Conservation (phyloP, 2,797 vertebrate genomes). For the Bryconaethiops microstoma region DNA sequence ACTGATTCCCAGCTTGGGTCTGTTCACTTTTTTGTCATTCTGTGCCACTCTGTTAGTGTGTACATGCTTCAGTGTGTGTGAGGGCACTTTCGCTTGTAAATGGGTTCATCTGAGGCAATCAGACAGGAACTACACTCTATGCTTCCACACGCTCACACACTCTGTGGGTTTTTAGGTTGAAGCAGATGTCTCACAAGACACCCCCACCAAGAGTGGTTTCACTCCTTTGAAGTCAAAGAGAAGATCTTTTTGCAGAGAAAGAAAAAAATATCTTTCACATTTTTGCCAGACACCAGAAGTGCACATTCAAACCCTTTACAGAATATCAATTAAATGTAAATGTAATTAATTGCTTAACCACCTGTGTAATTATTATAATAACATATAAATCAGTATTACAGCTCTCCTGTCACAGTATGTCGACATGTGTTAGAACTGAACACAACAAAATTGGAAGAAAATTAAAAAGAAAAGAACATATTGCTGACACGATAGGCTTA, state of each 20-base stretch:
- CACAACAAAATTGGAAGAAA: too few species aligned
- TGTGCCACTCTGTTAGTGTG: neutral
- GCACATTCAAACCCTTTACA: neutral
- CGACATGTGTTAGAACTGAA: too few species aligned
- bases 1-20: neutral
- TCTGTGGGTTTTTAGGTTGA: neutral
- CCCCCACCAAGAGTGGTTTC: neutral
- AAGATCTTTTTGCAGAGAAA: neutral
- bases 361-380: neutral
- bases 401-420: too few species aligned
- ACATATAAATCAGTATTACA: neutral
- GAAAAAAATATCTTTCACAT: neutral
- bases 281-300: neutral
- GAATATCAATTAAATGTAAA: neutral
- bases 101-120: slow-evolving; percentile 48
- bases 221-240: neutral
- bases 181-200: neutral
- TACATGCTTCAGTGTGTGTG: slow-evolving; percentile 36
- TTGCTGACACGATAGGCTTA: too few species aligned
- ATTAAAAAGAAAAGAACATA: too few species aligned
- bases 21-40: neutral
- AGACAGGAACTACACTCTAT: slow-evolving; percentile 25
- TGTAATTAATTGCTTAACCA: neutral
- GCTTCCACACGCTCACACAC: neutral
- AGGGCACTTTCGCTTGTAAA: slow-evolving; percentile 8